A percentile compares a stretch with the other conserved stretches of the same genome.
Evolutionary conservation across 2,797 vertebrate genomes (phyloP).

Genomic region (Gallinago solitaria): DNA sequence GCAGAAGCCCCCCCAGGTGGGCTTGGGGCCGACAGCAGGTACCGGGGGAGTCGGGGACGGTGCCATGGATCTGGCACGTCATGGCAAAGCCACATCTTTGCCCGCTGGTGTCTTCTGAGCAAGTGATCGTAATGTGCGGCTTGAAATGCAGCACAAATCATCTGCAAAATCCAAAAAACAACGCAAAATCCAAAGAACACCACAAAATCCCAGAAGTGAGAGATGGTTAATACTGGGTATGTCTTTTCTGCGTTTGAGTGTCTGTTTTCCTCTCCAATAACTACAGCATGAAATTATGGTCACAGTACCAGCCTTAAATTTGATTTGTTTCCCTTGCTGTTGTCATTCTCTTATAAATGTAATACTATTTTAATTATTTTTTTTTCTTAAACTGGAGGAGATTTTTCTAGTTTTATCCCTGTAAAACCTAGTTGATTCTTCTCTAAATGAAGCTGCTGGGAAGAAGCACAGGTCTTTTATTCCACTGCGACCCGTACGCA

Average conservation of each 20-base stretch:
- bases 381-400: neutral
- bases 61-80: neutral
- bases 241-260: neutral
- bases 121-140: neutral
- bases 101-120: neutral
- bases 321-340: neutral
- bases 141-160: neutral
- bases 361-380: neutral
- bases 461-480: conserved; percentile 21
- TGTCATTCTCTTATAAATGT: neutral
- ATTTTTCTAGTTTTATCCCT: neutral
- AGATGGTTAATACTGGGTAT: neutral
- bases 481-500: neutral
- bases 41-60: neutral
- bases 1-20: neutral
- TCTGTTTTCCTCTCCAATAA: conserved; percentile 4
- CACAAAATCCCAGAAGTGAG: neutral
- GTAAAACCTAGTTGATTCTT: neutral
- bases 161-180: neutral
- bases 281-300: neutral
- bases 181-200: neutral
- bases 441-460: conserved; percentile 12
- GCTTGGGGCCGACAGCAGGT: too few species aligned
- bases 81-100: neutral
- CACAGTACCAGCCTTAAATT: neutral